phyloP scores from a whole-genome alignment of 2,113 vertebrate genomes.

The Brachirus orientalis region DNA sequence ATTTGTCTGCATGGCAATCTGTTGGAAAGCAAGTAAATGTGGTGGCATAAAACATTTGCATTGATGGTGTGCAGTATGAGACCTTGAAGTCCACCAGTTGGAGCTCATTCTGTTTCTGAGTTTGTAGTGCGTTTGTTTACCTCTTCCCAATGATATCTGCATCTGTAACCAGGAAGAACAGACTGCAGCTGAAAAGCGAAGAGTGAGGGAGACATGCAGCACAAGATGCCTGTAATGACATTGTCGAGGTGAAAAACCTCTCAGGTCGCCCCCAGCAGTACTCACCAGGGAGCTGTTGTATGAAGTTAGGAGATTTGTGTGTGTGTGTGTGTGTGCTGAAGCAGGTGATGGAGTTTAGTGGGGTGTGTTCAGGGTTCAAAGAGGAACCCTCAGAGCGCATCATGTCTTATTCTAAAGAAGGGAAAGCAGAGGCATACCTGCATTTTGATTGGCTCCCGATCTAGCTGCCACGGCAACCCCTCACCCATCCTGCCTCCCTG shows the following conservation, averaged over 20 bases:
- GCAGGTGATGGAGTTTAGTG: conserved; percentile 77
- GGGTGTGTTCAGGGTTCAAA: conserved; percentile 79
- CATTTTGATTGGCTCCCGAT: conserved; percentile 55
- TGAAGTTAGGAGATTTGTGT: conserved; percentile 42
- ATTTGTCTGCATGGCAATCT: conserved; percentile 29
- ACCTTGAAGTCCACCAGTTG: conserved; percentile 3
- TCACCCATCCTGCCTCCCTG: conserved; percentile 53
- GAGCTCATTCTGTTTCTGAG: neutral
- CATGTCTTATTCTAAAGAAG: conserved; percentile 71
- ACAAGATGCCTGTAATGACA: conserved; percentile 63
- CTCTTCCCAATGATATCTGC: conserved; percentile 27
- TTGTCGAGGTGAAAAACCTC: conserved; percentile 72
- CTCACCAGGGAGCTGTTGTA: conserved; percentile 71
- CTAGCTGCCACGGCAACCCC: conserved; percentile 76
- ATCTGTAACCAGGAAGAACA: conserved; percentile 48
- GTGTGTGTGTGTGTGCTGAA: conserved; percentile 57
- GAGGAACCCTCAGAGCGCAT: conserved; percentile 71
- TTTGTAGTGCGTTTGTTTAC: conserved; percentile 23
- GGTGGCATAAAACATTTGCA: neutral
- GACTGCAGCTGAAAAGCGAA: conserved; percentile 22
- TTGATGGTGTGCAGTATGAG: neutral
- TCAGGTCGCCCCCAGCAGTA: conserved; percentile 63
- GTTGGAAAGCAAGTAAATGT: conserved; percentile 8
- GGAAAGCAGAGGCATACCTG: conserved; percentile 51
- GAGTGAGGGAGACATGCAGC: conserved; percentile 22